These are phyloP conservation scores for Mus minutoides DNA, from an alignment of 2,797 vertebrate species.

Conservation along the genomic window DNA sequence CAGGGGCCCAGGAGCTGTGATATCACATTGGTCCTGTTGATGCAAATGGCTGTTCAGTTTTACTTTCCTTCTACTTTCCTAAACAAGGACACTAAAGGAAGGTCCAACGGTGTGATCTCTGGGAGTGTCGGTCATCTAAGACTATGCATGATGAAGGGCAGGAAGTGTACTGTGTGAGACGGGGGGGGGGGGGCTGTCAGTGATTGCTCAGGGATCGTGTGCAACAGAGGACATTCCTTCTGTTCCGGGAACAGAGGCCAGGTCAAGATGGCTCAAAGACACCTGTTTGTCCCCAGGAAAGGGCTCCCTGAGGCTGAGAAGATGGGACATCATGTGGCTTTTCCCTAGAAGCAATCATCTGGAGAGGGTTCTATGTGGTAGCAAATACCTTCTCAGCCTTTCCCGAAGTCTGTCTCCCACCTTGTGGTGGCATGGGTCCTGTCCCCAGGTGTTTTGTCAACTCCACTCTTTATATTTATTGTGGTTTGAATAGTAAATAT, in stretches of 20 bases:
- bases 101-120: conserved; percentile 89
- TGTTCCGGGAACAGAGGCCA: conserved; percentile 87
- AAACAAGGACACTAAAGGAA: conserved; percentile 87
- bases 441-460: background rate
- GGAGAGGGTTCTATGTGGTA: background rate
- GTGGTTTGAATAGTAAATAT: background rate
- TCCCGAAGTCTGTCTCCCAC: background rate
- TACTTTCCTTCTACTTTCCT: conserved; percentile 91
- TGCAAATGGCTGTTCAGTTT: conserved; percentile 87
- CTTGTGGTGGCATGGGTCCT: background rate
- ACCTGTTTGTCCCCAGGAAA: conserved; percentile 82
- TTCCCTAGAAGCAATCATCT: background rate
- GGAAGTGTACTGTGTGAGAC: background rate
- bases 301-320: conserved; percentile 73
- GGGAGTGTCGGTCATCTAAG: conserved; percentile 93
- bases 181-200: conserved; percentile 72
- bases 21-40: conserved; percentile 74
- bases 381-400: background rate
- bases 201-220: conserved; percentile 87
- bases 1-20: conserved; percentile 54
- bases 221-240: background rate
- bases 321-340: background rate
- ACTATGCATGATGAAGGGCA: conserved; percentile 68
- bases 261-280: conserved; percentile 89
- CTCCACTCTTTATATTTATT: background rate